Base-by-base conservation (phyloP, 2,888 invertebrate species). In the Pyralis farinalis region DNA sequence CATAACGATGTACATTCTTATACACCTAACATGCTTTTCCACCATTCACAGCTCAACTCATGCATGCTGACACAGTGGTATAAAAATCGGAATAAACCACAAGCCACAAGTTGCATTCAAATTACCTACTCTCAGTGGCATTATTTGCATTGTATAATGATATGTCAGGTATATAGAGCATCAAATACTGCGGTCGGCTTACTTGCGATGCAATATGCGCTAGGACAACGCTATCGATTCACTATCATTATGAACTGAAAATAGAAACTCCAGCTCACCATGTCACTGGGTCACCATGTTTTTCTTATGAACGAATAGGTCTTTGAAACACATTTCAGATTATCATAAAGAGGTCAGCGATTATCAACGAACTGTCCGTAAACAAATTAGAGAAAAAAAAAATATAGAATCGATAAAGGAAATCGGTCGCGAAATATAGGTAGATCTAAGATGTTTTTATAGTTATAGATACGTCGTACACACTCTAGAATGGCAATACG, bases 21-120 rank as follows among this genome's bases (percentile, higher is more conserved):
- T n/a, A n/a, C n/a, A n/a, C n/a, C n/a, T n/a, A n/a, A n/a, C n/a
- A n/a, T n/a, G n/a, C n/a, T n/a, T n/a, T n/a, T n/a, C n/a, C n/a
- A n/a, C n/a, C n/a, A n/a, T n/a, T n/a, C n/a, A n/a, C n/a, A n/a
- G n/a, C n/a, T n/a, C n/a, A n/a, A n/a, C n/a, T n/a, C n/a, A n/a
- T n/a, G n/a, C n/a, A n/a, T n/a, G n/a, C n/a, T n/a, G n/a, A n/a
- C n/a, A n/a, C n/a, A n/a, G n/a, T n/a, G n/a, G n/a, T n/a, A n/a
- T 16, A 16, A 16, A 54, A 49, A 39, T 44, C 37, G 37, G 42
- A 43, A 37, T 34, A 39, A 29, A 30, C 39, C 37, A 40, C 46
- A 39, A 53, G 52, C 49, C 59, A 63, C 50, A 58, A 53, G 63
- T 64, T 69, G 66, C 71, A 67, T 71, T 68, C 62, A 67, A 71